phyloP scores from a whole-genome alignment of 2,888 invertebrate genomes.

The Carpatolechia fugitivella region DNA sequence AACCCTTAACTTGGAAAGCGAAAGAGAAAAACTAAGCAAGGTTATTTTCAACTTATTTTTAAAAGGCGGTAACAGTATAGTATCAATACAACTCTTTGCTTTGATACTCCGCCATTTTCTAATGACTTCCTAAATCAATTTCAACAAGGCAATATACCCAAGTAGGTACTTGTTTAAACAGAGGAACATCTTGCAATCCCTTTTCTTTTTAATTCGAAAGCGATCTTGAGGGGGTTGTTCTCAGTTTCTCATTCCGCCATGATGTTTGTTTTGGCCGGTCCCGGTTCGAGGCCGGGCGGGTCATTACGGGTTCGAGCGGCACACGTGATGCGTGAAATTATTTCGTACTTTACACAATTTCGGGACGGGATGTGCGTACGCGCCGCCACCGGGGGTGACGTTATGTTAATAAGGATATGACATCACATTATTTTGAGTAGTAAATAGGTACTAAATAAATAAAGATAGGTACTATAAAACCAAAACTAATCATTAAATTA shows the following conservation, averaged over 20 bases:
- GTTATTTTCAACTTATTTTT: too few relatives aligned
- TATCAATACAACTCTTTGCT: too few relatives aligned
- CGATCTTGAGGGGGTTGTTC: slow-evolving; percentile 40
- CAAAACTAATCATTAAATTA: too few relatives aligned
- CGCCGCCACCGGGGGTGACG: slow-evolving; percentile 43
- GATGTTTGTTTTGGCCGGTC: slow-evolving; percentile 62
- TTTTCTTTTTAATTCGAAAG: slow-evolving; percentile 37
- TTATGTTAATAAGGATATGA: slow-evolving; percentile 39
- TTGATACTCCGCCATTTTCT: too few relatives aligned
- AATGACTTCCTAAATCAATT: not conserved
- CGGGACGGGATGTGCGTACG: slow-evolving; percentile 61
- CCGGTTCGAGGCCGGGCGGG: slow-evolving; percentile 52
- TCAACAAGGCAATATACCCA: not conserved
- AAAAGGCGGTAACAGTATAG: too few relatives aligned
- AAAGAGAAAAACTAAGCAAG: too few relatives aligned
- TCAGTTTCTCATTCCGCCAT: slow-evolving; percentile 36
- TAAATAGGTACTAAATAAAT: too few relatives aligned
- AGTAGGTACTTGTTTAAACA: slow-evolving; percentile 2
- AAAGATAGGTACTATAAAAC: too few relatives aligned
- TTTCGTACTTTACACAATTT: slow-evolving; percentile 77
- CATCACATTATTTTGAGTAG: too few relatives aligned
- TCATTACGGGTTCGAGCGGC: slow-evolving; percentile 59
- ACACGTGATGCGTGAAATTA: slow-evolving; percentile 79
- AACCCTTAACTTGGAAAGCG: too few relatives aligned
- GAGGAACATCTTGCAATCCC: not conserved